Conservation (phyloP, 2,888 invertebrate genomes). For the Cosmia pyralina region DNA sequence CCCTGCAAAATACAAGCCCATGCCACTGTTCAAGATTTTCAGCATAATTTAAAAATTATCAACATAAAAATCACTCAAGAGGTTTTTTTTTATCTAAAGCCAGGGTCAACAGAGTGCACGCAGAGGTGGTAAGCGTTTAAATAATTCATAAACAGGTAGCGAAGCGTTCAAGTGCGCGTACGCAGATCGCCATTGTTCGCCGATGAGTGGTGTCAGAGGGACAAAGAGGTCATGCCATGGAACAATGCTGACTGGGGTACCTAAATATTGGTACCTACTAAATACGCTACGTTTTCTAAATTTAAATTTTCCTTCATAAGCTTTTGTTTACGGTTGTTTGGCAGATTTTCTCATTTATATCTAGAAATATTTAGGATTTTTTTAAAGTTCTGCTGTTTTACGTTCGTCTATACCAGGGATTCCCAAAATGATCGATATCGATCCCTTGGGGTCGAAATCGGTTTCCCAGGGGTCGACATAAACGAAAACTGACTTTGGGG, state of each 20-base stretch:
- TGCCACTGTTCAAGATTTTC: not conserved
- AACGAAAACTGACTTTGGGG: too few relatives aligned
- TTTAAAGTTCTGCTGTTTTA: too few relatives aligned
- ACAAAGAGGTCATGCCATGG: slow-evolving; percentile 74
- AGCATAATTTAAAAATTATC: not conserved
- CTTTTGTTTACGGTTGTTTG: not conserved
- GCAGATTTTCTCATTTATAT: not conserved
- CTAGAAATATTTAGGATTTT: not conserved
- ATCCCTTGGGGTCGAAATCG: too few relatives aligned
- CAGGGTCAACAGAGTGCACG: slow-evolving; percentile 60
- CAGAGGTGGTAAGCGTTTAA: slow-evolving; percentile 61
- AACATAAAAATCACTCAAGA: not conserved
- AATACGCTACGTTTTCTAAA: not conserved
- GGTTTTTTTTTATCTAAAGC: slow-evolving; percentile 36
- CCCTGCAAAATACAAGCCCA: not conserved
- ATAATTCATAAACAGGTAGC: slow-evolving; percentile 73
- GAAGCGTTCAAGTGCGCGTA: slow-evolving; percentile 77
- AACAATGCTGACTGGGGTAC: slow-evolving; percentile 63
- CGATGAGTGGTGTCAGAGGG: slow-evolving; percentile 72
- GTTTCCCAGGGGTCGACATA: too few relatives aligned
- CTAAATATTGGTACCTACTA: slow-evolving; percentile 26
- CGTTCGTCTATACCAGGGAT: too few relatives aligned
- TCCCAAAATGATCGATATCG: too few relatives aligned
- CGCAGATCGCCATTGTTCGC: slow-evolving; percentile 81
- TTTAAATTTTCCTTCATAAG: not conserved